Conservation (phyloP, 2,113 vertebrate species). For the Poecile atricapillus region DNA sequence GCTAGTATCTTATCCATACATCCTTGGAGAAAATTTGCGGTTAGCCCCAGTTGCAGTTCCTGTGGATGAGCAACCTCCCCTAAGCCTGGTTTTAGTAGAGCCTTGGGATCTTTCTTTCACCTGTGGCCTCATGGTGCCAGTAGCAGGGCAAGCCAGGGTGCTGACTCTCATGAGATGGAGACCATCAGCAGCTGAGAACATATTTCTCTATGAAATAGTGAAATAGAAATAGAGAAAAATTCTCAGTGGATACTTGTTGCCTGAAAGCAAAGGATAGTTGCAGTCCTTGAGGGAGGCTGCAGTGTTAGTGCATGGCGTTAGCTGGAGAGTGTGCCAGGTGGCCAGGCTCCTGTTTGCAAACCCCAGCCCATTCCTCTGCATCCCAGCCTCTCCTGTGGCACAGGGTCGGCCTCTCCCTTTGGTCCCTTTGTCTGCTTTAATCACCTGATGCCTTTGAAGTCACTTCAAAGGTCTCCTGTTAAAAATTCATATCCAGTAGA, state of each 20-base stretch:
- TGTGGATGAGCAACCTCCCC: neutral
- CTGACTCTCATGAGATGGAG: fast-evolving
- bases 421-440: neutral
- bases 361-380: neutral
- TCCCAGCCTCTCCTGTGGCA: neutral
- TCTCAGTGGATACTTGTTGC: neutral
- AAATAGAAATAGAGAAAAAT: neutral
- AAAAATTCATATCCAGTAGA: neutral
- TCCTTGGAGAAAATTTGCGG: fast-evolving
- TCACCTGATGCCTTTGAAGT: constrained; percentile 20
- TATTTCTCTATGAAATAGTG: neutral
- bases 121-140: fast-evolving
- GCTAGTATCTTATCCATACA: neutral
- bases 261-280: neutral
- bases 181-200: neutral
- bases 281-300: neutral
- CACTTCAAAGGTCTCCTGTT: constrained; percentile 27
- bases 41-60: neutral
- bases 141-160: neutral
- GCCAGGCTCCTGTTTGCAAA: neutral
- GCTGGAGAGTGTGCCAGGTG: fast-evolving
- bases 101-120: neutral
- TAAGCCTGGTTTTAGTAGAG: neutral
- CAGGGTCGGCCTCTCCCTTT: neutral
- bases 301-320: too few relatives aligned